Evolutionary conservation across 2,113 vertebrate species (phyloP), one percentile per base, ranked within the genome.

Genomic region (Pipa parva): DNA sequence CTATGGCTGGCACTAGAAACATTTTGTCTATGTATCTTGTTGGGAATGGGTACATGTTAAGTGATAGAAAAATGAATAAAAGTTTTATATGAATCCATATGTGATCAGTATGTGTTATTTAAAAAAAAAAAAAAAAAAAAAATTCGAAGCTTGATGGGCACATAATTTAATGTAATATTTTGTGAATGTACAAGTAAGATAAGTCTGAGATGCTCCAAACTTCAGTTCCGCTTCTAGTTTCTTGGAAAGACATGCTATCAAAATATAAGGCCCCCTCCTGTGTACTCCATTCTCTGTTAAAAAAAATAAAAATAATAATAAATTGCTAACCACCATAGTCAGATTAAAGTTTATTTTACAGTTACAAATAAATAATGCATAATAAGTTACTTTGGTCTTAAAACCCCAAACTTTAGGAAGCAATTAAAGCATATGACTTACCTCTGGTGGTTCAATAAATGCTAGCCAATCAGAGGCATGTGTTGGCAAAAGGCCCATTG

Each of bases 401-500:
- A 4, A n/a, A 64, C 11, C 7, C 3, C 18, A 33, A 20, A 36
- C n/a, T 60, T 25, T 25, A 45, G 20, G n/a, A 12, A 9, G 11
- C 11, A 33, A 4, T 33, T 22, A 46, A 24, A 73, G 31, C 6
- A 1, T 11, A 13, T 59, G 10, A 56, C 80, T 80, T 85, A 96
- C 95, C 94, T 97, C 92, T 0, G 94, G 94, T 0, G 97, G 93
- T n/a, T 95, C 92, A 17, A 98, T 94, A 71, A 98, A 97, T 3
- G 97, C 95, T 73, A 97, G 80, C 97, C 95, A 99, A 74, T 97
- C 95, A 0, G 95, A 98, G 1, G 95, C 95, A 63, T 97, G 95
- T 0, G 97, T 97, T 2, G 97, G 95, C 28, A 99, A 78, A 28
- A 99, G 83, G 3, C 95, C 95, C 96, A 98, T 99, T 1, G 96